phyloP scores from a whole-genome alignment of 2,888 invertebrate species.

The Chaitophorus viminalis region DNA sequence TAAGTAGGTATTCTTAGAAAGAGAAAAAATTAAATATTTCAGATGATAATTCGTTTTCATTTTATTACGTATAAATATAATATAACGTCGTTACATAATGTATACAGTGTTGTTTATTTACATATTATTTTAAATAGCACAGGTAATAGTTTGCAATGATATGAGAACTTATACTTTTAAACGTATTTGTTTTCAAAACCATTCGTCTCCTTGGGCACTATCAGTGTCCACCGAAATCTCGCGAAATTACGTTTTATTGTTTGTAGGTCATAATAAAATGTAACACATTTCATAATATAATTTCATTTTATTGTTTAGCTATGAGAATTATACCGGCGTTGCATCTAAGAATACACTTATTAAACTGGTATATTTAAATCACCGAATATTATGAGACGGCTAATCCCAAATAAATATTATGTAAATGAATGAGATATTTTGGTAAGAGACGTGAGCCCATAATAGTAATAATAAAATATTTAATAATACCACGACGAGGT shows the following conservation, averaged over 20 bases:
- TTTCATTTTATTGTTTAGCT: not conserved
- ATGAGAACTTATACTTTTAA: not conserved
- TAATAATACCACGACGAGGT: not conserved
- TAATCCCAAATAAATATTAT: not conserved
- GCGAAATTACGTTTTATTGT: not conserved
- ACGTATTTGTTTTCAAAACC: not conserved
- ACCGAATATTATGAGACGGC: not conserved
- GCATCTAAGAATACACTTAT: not conserved
- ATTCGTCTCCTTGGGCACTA: not conserved
- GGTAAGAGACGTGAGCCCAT: not conserved
- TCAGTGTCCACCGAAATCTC: not conserved
- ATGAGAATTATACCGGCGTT: slow-evolving; percentile 6
- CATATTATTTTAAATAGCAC: not conserved
- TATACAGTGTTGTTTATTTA: too few relatives aligned
- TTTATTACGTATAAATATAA: too few relatives aligned
- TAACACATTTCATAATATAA: slow-evolving; percentile 21
- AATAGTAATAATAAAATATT: not conserved
- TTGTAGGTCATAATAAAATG: slow-evolving; percentile 5
- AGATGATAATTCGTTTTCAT: too few relatives aligned
- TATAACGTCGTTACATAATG: too few relatives aligned
- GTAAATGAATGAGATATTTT: slow-evolving; percentile 11
- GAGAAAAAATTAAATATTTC: too few relatives aligned
- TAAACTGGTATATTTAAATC: not conserved
- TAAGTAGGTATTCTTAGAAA: too few relatives aligned
- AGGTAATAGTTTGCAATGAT: not conserved